Evolutionary conservation across 2,888 invertebrate species (phyloP), one percentile per base, ranked within the genome.

Genomic region (Parnassius smintheus): DNA sequence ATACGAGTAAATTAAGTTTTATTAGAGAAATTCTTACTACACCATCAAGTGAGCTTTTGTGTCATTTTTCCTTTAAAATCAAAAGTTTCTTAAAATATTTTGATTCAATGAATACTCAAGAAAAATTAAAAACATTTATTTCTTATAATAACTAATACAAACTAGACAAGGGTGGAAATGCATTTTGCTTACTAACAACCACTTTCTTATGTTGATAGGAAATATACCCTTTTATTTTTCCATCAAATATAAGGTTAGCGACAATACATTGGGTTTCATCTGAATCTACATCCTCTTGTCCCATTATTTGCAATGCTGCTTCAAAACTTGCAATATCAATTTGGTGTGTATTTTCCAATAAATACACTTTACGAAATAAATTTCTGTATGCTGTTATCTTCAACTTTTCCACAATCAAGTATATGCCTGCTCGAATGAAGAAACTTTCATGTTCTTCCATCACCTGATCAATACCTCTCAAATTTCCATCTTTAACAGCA

Each of bases 141-240:
- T 49, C 56, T 57, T 57, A 50, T 56, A 53, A 50, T 56, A 53
- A 67, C 71, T 78, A 83, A 73, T 86, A 92, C 70, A 95, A 92
- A 69, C 93, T 93, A 68, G 95, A 95, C 50, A 96, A 84, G 12
- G 94, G 89, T 3, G 99, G 99, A 83, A 99, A 99, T 1, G 99
- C 97, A 91, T 98, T 98, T 81, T 97, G 96, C 84, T 99, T 99
- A 76, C 98, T 98, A 54, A 99, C 96, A 56, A 99, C 99, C 62
- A 99, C 94, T 88, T 98, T 99, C 82, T 98, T 96, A 86, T 99
- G 99, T 74, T 97, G 97, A 88, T 98, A 96, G 0, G 99, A 98
- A 77, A 99, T 98, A 85, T 99, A 99, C 0, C 99, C 99, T 84
- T 99, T 99, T 73, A 99, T 98, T 92, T 98, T 98, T 35, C 98